Conservation (phyloP, 2,113 vertebrate species). For the Leucopsar rothschildi region DNA sequence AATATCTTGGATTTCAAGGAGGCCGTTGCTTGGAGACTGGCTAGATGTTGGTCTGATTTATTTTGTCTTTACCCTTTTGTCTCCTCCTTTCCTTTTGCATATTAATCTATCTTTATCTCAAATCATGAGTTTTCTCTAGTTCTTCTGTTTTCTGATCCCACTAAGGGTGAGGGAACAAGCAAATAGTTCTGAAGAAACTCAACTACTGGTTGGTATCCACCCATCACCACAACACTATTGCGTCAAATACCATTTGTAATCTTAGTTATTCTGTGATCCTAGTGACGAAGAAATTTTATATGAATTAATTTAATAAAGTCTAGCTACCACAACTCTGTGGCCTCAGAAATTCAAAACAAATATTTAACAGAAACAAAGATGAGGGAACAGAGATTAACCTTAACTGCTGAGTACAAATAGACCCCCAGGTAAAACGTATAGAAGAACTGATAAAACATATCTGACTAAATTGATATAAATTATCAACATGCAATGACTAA, state of each 20-base stretch:
- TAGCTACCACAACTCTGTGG: neutral
- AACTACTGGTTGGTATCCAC: rapidly evolving
- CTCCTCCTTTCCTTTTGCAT: neutral
- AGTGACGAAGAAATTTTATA: neutral
- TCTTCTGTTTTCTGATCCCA: neutral
- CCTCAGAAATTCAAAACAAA: neutral
- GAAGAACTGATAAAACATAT: neutral
- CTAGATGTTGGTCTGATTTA: neutral
- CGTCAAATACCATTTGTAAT: neutral
- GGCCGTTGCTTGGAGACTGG: neutral
- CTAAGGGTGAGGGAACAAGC: rapidly evolving
- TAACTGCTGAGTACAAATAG: neutral
- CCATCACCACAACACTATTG: neutral
- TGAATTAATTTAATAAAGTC: neutral
- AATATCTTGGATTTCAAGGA: neutral
- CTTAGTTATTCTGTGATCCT: neutral
- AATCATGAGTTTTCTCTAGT: neutral
- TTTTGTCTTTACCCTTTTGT: neutral
- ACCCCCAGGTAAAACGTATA: neutral
- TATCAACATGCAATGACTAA: neutral
- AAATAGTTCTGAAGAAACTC: neutral
- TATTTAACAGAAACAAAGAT: neutral
- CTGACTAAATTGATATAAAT: neutral
- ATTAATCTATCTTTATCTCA: neutral
- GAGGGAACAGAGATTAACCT: neutral